These are phyloP conservation scores for Dolichomitus sp. DNA, from an alignment of 2,888 invertebrate species.

Conservation along the genomic window DNA sequence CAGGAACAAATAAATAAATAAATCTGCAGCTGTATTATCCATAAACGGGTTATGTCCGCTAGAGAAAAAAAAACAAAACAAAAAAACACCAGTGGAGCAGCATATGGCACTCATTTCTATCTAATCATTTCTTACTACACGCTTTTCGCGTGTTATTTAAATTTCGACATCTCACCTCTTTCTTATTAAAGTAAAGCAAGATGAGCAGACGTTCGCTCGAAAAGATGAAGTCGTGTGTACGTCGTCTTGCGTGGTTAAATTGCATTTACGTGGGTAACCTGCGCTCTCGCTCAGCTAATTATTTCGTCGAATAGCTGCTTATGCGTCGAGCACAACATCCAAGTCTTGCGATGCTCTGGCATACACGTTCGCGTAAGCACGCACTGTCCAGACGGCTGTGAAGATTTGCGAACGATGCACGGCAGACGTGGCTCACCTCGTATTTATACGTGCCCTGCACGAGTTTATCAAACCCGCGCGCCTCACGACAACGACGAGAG, in stretches of 20 bases:
- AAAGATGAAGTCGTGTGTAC: slow-evolving; percentile 46
- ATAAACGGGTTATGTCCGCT: slow-evolving; percentile 25
- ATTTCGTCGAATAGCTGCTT: slow-evolving; percentile 64
- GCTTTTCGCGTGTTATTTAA: slow-evolving; percentile 1
- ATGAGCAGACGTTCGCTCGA: slow-evolving; percentile 13
- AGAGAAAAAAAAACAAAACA: slow-evolving; percentile 1
- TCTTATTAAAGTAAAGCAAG: slow-evolving; percentile 4
- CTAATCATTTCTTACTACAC: not conserved
- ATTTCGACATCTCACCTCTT: slow-evolving; percentile 17
- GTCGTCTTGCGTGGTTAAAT: slow-evolving; percentile 42
- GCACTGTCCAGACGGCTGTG: slow-evolving; percentile 21
- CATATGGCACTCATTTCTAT: no score
- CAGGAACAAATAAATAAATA: no score
- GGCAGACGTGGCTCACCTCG: slow-evolving; percentile 31
- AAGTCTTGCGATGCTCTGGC: slow-evolving; percentile 15
- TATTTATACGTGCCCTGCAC: slow-evolving; percentile 51
- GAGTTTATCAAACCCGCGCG: slow-evolving; percentile 73
- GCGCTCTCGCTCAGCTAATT: slow-evolving; percentile 48
- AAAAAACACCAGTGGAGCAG: not conserved
- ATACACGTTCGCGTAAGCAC: slow-evolving; percentile 9
- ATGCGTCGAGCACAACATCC: slow-evolving; percentile 37
- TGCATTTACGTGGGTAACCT: slow-evolving; percentile 36
- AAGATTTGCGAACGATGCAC: slow-evolving; percentile 65
- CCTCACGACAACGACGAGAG: slow-evolving; percentile 38
- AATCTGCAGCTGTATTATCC: not conserved